Percentiles rank a stretch among this genome's conserved stretches.
Conservation (phyloP, 2,113 vertebrate species). For the Cheirogaleus medius region DNA sequence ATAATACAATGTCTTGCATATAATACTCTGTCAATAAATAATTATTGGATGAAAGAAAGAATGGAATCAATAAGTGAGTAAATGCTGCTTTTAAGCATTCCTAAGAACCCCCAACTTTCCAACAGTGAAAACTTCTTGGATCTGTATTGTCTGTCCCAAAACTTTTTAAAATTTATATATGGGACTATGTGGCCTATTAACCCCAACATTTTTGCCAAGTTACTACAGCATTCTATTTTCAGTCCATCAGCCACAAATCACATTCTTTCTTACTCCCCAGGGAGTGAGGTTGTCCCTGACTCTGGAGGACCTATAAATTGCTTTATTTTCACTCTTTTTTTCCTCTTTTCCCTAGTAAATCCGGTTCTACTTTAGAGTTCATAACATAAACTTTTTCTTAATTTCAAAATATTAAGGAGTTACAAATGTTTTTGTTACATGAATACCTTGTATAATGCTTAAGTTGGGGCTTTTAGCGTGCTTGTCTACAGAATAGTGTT, state of each 20-base stretch:
- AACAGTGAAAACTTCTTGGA: background rate
- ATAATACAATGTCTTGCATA: background rate
- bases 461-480: no score
- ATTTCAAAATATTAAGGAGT: no score
- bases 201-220: background rate
- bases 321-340: background rate
- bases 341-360: background rate
- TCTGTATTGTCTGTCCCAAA: background rate
- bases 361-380: background rate
- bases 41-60: background rate
- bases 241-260: background rate
- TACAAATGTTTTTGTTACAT: no score
- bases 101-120: background rate
- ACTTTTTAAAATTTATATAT: background rate
- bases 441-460: no score
- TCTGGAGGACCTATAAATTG: background rate
- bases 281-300: background rate
- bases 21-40: background rate
- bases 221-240: background rate
- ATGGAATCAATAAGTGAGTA: background rate
- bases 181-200: background rate
- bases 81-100: background rate
- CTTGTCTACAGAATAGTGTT: no score
- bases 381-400: background rate
- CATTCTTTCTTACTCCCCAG: background rate